Base-by-base conservation (phyloP, 2,113 vertebrate species). In the Caranx melampygus region DNA sequence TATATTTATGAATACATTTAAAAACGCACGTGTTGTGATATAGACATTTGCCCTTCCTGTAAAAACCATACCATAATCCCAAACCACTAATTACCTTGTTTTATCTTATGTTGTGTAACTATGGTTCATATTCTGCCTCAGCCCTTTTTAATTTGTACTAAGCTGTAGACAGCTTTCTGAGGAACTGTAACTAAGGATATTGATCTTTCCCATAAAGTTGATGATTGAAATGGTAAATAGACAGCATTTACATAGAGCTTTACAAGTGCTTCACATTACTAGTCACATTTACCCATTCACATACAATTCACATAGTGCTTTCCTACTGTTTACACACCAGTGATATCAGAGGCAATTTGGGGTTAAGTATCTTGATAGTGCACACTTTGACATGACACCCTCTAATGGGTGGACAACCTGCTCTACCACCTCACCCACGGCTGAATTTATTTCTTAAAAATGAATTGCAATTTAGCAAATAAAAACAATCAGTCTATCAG, bases 401-500 rank as follows among this genome's bases (percentile, higher is more conserved):
- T 26, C 26, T 26, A 26, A 26, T 26, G 26, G 26, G 26, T 26
- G 26, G 26, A 26, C 26, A 26, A 26, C 26, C 26, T 26, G 26
- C 26, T 26, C 26, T 26, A 26, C 26, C 26, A 1, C 26, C 26
- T 26, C 26, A 26, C 26, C 26, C 26, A 26, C 26, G 1, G 16
- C 45, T 7, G 34, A 59, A 57, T 72, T 68, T 0, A 57, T 59
- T 61, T 85, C 66, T 87, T 78, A 64, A 62, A 82, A 59, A 81
- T 82, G 72, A 60, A 82, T 89, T 73, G 71, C 31, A 67, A 12
- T 37, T 78, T 35, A 18, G 82, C 79, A 21, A 78, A 20, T 6
- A 16, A 64, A 4, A 58, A 14, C 13, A 52, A 63, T 9, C 15
- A 83, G 16, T 61, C 9, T 9, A 42, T 80, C 31, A 45, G 15